Conservation (phyloP, 1,140 invertebrate species). For the Bombyx mori region DNA sequence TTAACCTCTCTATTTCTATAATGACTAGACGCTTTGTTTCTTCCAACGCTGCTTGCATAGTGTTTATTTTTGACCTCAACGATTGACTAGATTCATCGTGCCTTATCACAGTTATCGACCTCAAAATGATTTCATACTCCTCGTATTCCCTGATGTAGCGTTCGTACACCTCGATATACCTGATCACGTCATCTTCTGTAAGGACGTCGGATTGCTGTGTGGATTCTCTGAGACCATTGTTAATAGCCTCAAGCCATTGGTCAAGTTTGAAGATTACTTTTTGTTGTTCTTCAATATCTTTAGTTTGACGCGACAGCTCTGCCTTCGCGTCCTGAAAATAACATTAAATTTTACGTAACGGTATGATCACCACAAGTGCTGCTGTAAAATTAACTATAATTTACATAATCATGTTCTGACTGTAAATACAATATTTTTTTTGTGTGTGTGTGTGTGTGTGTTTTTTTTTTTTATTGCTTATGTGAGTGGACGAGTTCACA, state of each 20-base stretch:
- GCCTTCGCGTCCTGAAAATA: conserved; percentile 56
- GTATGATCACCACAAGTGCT: no score
- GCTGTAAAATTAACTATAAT: no score
- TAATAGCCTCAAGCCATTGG: conserved; percentile 56
- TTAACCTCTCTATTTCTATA: conserved; percentile 72
- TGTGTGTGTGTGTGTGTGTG: no score
- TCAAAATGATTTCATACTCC: conserved; percentile 71
- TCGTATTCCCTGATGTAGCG: conserved; percentile 72
- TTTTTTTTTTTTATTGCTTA: no score
- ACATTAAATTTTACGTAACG: background rate
- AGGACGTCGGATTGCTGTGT: conserved; percentile 39
- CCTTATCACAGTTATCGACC: conserved; percentile 72
- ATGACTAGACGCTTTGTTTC: conserved; percentile 73
- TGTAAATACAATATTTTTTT: background rate
- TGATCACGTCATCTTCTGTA: conserved; percentile 59
- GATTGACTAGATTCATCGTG: conserved; percentile 69
- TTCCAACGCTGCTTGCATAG: conserved; percentile 69
- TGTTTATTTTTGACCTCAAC: conserved; percentile 72
- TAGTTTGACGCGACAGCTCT: conserved; percentile 33
- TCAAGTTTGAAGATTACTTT: conserved; percentile 52
- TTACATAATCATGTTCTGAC: no score
- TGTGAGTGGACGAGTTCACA: no score
- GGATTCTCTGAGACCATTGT: conserved; percentile 50
- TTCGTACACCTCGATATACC: conserved; percentile 62
- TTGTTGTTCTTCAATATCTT: conserved; percentile 55